Conservation (phyloP, 2,113 vertebrate species). For the Drymodes brunneopygia region DNA sequence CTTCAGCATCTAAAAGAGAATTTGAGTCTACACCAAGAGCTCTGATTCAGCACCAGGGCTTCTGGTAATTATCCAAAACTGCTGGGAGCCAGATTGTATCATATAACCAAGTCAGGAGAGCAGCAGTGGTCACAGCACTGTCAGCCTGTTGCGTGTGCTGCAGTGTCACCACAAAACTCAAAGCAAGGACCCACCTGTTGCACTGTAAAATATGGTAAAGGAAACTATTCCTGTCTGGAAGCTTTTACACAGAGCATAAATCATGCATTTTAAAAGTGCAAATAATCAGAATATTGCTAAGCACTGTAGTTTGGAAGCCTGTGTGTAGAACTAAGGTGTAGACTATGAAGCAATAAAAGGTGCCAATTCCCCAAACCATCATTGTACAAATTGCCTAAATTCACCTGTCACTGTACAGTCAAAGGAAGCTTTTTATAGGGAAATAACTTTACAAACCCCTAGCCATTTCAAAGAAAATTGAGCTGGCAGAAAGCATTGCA, state of each 20-base stretch:
- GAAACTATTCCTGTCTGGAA: neutral
- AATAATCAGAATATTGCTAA: neutral
- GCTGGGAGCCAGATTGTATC: neutral
- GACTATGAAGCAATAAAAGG: neutral
- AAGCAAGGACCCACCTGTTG: neutral
- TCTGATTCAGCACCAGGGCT: neutral
- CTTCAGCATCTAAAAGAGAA: neutral
- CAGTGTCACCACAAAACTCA: neutral
- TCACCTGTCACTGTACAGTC: neutral
- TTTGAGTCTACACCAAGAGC: neutral
- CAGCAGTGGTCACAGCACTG: neutral
- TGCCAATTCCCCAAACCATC: neutral
- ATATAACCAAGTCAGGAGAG: neutral
- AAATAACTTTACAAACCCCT: neutral
- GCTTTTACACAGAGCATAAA: neutral
- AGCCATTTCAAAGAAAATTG: neutral
- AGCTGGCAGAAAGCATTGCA: neutral
- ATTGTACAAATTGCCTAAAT: neutral
- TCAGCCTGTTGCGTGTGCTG: neutral
- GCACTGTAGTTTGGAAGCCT: neutral
- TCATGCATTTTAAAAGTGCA: neutral
- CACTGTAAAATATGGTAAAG: neutral
- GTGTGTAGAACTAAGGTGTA: neutral
- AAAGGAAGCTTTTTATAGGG: neutral
- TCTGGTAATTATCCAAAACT: neutral